Conservation (phyloP, 2,113 vertebrate species). For the Oophaga pumilio region DNA sequence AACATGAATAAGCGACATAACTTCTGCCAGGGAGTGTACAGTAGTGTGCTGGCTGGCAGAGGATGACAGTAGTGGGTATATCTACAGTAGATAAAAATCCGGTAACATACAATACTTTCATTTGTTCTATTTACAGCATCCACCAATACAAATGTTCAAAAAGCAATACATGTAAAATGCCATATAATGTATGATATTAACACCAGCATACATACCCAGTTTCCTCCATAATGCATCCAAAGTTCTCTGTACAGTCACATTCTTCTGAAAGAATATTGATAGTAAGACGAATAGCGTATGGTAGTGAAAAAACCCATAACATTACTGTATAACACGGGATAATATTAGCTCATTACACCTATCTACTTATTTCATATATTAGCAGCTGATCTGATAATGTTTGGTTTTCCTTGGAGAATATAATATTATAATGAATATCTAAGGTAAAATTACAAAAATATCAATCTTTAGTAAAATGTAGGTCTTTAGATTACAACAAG, state of each 20-base stretch:
- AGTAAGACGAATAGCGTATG: not conserved
- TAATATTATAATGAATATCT: not conserved
- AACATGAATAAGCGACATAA: no score
- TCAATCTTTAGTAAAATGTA: not conserved
- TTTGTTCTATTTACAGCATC: not conserved
- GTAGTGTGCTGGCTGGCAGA: no score
- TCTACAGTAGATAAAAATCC: no score
- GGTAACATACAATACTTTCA: not conserved
- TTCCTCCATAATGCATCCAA: conserved; percentile 97
- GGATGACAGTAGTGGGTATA: no score
- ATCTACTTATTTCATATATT: not conserved
- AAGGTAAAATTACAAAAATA: not conserved
- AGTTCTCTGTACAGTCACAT: conserved; percentile 86
- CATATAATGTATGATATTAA: not conserved
- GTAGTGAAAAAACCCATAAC: not conserved
- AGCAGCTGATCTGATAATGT: not conserved
- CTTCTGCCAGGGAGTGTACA: no score
- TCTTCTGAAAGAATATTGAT: conserved; percentile 76
- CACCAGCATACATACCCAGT: conserved; percentile 78
- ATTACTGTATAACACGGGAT: not conserved
- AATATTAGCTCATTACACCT: not conserved
- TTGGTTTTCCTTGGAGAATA: not conserved
- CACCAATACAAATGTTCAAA: not conserved
- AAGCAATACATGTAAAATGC: not conserved
- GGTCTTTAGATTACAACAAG: not conserved